Evolutionary conservation across 1,140 invertebrate genomes (phyloP).

Genomic region (Drosophila nigromelanica): DNA sequence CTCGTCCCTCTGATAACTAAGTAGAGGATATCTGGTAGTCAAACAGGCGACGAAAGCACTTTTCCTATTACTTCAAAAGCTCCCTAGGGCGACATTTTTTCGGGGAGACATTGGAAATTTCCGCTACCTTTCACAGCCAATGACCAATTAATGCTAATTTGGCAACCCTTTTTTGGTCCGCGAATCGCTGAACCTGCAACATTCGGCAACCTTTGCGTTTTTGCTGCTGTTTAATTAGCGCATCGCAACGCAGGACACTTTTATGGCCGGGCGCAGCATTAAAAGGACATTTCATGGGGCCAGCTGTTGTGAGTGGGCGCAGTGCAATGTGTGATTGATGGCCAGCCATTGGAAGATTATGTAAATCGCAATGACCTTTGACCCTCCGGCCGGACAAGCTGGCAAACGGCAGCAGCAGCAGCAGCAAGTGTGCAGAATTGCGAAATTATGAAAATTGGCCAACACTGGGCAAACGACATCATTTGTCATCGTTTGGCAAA

Average conservation of each 20-base stretch:
- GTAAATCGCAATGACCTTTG: conserved; percentile 67
- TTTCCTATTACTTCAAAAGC: conserved; percentile 24
- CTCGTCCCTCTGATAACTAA: too few relatives aligned
- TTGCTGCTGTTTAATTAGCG: conserved; percentile 62
- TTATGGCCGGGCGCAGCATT: conserved; percentile 45
- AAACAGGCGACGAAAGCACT: too few relatives aligned
- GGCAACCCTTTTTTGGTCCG: conserved; percentile 55
- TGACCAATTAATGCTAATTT: conserved; percentile 78
- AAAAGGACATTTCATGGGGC: conserved; percentile 19
- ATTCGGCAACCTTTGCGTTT: conserved; percentile 19
- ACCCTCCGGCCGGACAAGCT: conserved; percentile 24
- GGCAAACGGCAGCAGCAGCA: too few relatives aligned
- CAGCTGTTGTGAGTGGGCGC: conserved; percentile 36
- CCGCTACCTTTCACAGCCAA: conserved; percentile 46
- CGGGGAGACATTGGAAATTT: conserved; percentile 24
- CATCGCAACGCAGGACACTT: conserved; percentile 53
- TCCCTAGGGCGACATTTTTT: conserved; percentile 59
- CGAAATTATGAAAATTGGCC: conserved; percentile 69
- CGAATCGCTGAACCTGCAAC: conserved; percentile 60
- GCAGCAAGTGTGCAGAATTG: conserved; percentile 72
- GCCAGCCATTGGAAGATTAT: conserved; percentile 49
- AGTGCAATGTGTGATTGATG: conserved; percentile 62
- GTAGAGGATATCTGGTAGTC: too few relatives aligned
- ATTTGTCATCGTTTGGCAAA: conserved; percentile 66
- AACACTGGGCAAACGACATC: conserved; percentile 35